Conservation (phyloP, 2,888 invertebrate species). For the Cryptocephalus primarius region DNA sequence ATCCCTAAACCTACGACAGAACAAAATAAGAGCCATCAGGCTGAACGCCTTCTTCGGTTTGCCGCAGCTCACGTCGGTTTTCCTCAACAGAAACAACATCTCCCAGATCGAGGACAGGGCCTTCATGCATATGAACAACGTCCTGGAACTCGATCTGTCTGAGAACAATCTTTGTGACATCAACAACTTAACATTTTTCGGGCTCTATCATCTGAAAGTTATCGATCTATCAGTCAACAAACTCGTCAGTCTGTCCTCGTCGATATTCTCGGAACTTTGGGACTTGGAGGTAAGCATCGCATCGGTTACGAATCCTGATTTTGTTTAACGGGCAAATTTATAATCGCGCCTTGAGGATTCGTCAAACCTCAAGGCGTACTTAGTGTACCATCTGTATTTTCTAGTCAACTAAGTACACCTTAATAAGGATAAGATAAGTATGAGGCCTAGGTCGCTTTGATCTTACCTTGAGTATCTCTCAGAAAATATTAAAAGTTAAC, state of each 20-base stretch:
- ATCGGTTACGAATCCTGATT: too few relatives aligned
- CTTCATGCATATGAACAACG: constrained; percentile 59
- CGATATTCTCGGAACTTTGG: constrained; percentile 69
- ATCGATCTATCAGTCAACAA: constrained; percentile 65
- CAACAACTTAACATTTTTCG: constrained; percentile 67
- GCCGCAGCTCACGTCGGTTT: constrained; percentile 61
- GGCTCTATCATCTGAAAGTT: constrained; percentile 59
- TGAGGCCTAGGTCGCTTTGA: too few relatives aligned
- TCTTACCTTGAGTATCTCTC: too few relatives aligned
- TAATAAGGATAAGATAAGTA: too few relatives aligned
- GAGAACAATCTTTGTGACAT: constrained; percentile 64
- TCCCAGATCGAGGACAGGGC: constrained; percentile 76
- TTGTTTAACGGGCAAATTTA: too few relatives aligned
- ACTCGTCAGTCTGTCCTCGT: constrained; percentile 66
- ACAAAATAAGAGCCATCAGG: constrained; percentile 63
- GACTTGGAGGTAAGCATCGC: constrained; percentile 31
- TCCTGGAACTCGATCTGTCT: constrained; percentile 73
- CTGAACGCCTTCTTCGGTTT: constrained; percentile 63
- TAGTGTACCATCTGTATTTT: too few relatives aligned
- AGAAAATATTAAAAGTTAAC: too few relatives aligned
- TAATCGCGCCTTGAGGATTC: too few relatives aligned
- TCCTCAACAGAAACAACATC: constrained; percentile 77
- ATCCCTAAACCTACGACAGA: constrained; percentile 61
- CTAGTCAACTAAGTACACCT: too few relatives aligned
- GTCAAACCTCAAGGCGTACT: too few relatives aligned